Base-by-base conservation (phyloP, 2,888 invertebrate genomes). In the Rutpela maculata region DNA sequence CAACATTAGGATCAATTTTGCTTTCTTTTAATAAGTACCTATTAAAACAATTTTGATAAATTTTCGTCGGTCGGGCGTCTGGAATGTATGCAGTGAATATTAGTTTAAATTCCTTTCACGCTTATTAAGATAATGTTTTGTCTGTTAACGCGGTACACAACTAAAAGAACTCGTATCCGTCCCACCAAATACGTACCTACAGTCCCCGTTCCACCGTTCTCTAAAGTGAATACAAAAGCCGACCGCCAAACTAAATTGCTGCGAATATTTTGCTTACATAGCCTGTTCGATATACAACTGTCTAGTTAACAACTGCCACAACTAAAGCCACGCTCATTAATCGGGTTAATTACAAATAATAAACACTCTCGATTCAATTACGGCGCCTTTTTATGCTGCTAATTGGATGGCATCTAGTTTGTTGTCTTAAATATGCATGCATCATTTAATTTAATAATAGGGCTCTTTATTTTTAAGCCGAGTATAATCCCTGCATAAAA, bases 301-400 rank as follows among this genome's bases (percentile, higher is more conserved):
- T 60, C 56, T 70, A 70, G 70, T 70, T 70, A 60, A 60, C 59
- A 59, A 31, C 31, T 18, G 35, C 56, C 18, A 22, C 70, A 70
- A 18, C 59, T 19, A 70, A 38, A 56, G 66, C 65, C 65, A 76
- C 76, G 76, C 74, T 76, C 74, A 77, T 79, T 79, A 75, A 77
- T 79, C 71, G 57, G 57, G 71, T 73, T 79, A 79, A 77, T 80
- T 80, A 74, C 75, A 80, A 80, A 76, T 80, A 78, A 75, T 78
- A 78, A 80, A 76, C 80, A 76, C 78, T 80, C 75, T 75, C 72
- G 31, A 76, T 80, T 80, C 74, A 76, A 76, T 80, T 80, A 78
- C 76, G 65, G 78, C 75, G 35, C 65, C 76, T 78, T 75, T 76
- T 78, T 76, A 65, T 63, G 31, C 62, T 18, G 63, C 78, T 78